Evolutionary conservation across 2,888 invertebrate species (phyloP).

Genomic region (Electrophaes corylata): DNA sequence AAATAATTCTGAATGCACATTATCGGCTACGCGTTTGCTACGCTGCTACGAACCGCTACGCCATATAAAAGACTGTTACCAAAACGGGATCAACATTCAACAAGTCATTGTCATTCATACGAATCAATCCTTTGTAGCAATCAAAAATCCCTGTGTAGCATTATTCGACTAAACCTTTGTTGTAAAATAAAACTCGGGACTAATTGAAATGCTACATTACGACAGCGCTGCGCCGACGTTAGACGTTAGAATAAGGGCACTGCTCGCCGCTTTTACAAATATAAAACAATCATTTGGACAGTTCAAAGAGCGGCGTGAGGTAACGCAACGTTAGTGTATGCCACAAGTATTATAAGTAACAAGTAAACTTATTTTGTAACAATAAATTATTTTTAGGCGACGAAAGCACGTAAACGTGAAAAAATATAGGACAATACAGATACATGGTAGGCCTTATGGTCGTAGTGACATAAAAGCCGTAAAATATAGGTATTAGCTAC

Average conservation of each 20-base stretch:
- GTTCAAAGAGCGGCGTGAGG: conserved; percentile 76
- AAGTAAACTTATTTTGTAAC: too few relatives aligned
- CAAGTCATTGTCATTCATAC: conserved; percentile 47
- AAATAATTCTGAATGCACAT: not conserved
- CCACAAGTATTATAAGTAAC: conserved; percentile 33
- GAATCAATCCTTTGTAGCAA: conserved; percentile 45
- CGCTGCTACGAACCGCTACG: conserved; percentile 35
- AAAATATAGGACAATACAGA: too few relatives aligned
- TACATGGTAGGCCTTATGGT: too few relatives aligned
- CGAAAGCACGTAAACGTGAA: too few relatives aligned
- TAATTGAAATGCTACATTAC: conserved; percentile 80
- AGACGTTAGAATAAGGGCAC: conserved; percentile 66
- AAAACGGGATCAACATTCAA: conserved; percentile 46
- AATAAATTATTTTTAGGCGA: too few relatives aligned
- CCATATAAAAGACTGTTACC: conserved; percentile 37
- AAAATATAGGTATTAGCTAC: too few relatives aligned
- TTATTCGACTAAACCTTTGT: conserved; percentile 64
- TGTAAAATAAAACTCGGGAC: conserved; percentile 70
- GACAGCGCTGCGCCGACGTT: conserved; percentile 55
- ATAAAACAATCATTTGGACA: conserved; percentile 83
- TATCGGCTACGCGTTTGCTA: conserved; percentile 31
- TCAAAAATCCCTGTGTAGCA: conserved; percentile 55
- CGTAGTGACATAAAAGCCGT: too few relatives aligned
- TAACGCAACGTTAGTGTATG: conserved; percentile 63
- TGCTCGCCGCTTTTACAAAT: conserved; percentile 75